A percentile compares a stretch with the other conserved stretches of the same genome.
Evolutionary conservation across 2,113 vertebrate species (phyloP).

Genomic region (Alligator sinensis): DNA sequence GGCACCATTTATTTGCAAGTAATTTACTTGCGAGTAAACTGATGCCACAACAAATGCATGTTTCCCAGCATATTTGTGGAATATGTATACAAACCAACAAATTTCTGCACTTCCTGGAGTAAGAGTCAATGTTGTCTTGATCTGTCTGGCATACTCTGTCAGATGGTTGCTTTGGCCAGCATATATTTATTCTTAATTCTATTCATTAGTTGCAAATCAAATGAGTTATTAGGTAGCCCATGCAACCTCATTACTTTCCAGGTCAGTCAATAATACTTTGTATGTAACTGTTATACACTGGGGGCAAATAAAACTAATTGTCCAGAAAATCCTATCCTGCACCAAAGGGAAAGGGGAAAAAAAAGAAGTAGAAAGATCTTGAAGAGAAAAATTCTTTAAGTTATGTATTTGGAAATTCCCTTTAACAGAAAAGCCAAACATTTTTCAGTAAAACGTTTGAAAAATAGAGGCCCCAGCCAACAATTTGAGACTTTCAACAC

Average conservation of each 20-base stretch:
- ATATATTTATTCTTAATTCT: not conserved
- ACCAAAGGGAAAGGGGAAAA: fast-evolving
- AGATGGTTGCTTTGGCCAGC: fast-evolving
- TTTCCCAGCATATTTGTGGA: no score
- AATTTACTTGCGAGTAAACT: no score
- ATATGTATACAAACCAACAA: no score
- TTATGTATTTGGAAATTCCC: not conserved
- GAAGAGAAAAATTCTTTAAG: not conserved
- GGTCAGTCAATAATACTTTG: not conserved
- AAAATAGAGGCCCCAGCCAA: not conserved
- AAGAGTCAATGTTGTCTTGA: not conserved
- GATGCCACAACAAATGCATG: no score
- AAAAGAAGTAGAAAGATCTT: not conserved
- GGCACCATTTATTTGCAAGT: no score
- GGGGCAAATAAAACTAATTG: not conserved
- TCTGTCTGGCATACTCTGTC: fast-evolving
- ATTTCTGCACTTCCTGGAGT: no score
- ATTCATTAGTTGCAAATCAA: not conserved
- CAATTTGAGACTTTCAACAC: not conserved
- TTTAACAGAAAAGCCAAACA: not conserved
- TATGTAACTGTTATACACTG: not conserved
- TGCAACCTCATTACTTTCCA: not conserved
- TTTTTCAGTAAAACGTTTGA: not conserved
- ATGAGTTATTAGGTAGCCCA: not conserved
- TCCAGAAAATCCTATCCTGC: not conserved